Percentiles rank a stretch among this genome's conserved stretches.
Conservation (phyloP, 2,888 invertebrate genomes). For the Leptura quadrifasciata region DNA sequence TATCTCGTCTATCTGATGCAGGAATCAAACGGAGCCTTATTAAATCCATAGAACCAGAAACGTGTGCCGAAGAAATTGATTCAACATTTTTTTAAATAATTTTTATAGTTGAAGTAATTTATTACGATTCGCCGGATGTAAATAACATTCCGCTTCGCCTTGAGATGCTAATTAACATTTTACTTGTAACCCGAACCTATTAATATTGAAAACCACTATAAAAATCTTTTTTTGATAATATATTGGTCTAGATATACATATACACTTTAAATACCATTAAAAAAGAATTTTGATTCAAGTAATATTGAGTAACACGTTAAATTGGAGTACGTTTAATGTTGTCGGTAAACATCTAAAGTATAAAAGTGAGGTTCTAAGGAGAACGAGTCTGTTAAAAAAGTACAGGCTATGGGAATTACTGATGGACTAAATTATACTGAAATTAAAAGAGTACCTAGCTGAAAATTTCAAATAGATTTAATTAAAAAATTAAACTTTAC, state of each 20-base stretch:
- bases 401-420: too few species aligned
- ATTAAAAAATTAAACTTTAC: too few species aligned
- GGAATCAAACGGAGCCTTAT: background rate
- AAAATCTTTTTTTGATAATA: slow-evolving; percentile 12
- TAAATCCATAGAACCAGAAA: background rate
- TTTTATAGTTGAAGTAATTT: slow-evolving; percentile 8
- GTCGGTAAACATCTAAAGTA: background rate
- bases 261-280: background rate
- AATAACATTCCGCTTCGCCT: slow-evolving; percentile 25
- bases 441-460: too few species aligned
- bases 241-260: background rate
- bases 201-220: slow-evolving; percentile 11
- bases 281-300: background rate
- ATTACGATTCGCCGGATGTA: slow-evolving; percentile 20
- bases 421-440: too few species aligned
- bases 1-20: background rate
- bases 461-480: too few species aligned
- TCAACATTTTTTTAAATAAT: slow-evolving; percentile 3
- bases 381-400: background rate
- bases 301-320: background rate
- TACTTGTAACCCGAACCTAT: slow-evolving; percentile 16
- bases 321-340: background rate
- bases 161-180: slow-evolving; percentile 29
- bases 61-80: slow-evolving; percentile 13
- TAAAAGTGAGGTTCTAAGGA: background rate